Evolutionary conservation across 2,888 invertebrate genomes (phyloP).

Genomic region (Pycnomerus fuliginosus): DNA sequence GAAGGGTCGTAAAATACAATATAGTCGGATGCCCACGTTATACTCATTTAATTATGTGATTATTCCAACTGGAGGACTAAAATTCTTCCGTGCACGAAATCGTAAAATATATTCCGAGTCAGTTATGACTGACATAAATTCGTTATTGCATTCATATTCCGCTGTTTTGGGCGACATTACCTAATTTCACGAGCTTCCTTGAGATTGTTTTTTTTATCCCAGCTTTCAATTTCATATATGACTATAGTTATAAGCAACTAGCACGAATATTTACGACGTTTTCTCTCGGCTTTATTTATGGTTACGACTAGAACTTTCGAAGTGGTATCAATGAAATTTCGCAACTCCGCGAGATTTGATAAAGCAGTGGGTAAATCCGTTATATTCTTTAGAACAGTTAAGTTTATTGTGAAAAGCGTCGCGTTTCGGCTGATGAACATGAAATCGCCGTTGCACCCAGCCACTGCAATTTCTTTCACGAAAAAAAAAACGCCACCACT

Average conservation of each 20-base stretch:
- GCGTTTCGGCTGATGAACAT: no score
- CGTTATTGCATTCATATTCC: constrained; percentile 20
- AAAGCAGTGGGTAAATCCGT: no score
- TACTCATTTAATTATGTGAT: constrained; percentile 31
- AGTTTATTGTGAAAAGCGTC: no score
- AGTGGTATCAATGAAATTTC: no score
- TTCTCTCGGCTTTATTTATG: constrained; percentile 17
- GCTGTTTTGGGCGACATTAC: constrained; percentile 16
- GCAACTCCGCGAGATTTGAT: no score
- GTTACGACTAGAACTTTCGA: no score
- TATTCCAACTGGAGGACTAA: constrained; percentile 29
- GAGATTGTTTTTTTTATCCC: constrained; percentile 6
- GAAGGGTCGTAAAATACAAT: constrained; percentile 19
- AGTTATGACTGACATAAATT: constrained; percentile 17
- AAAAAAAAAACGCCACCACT: no score
- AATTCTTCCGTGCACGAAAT: constrained; percentile 27
- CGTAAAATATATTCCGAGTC: constrained; percentile 22
- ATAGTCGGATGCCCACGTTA: constrained; percentile 21
- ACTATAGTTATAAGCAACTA: constrained; percentile 20
- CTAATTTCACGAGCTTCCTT: constrained; percentile 17
- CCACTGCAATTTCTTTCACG: no score
- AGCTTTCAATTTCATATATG: constrained; percentile 19
- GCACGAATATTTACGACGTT: constrained; percentile 15
- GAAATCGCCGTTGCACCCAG: no score
- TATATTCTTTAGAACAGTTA: no score